Conservation (phyloP, 2,113 vertebrate genomes). For the Riparia riparia region DNA sequence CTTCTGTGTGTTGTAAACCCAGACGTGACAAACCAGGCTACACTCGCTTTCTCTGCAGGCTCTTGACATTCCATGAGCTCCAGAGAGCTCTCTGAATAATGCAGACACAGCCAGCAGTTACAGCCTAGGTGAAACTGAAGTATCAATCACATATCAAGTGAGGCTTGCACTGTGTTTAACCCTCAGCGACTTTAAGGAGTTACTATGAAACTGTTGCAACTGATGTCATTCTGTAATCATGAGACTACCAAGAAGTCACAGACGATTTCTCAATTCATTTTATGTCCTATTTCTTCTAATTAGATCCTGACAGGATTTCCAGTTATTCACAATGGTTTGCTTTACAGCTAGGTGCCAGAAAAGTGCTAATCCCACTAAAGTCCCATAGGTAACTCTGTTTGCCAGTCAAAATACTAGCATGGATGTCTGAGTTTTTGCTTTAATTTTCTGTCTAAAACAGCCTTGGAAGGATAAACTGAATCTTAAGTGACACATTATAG, state of each 20-base stretch:
- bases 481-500: neutral
- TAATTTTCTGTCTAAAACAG: neutral
- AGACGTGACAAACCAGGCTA: neutral
- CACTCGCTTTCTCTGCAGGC: neutral
- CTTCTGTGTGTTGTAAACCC: slow-evolving; percentile 11
- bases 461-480: neutral
- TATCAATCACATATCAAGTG: neutral
- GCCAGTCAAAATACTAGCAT: neutral
- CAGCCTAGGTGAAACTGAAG: neutral
- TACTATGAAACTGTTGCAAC: neutral
- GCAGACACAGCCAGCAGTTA: neutral
- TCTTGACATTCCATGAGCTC: slow-evolving; percentile 40
- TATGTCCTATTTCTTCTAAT: neutral
- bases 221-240: neutral
- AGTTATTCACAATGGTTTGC: slow-evolving; percentile 17
- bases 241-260: neutral
- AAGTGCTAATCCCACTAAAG: neutral
- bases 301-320: slow-evolving; percentile 36
- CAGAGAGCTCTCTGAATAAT: neutral
- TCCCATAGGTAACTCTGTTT: neutral
- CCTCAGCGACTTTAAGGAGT: neutral
- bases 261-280: neutral
- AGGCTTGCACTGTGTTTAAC: neutral
- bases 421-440: neutral
- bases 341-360: neutral